Base-by-base conservation (phyloP, 2,888 invertebrate species). In the Drosophila leonis region DNA sequence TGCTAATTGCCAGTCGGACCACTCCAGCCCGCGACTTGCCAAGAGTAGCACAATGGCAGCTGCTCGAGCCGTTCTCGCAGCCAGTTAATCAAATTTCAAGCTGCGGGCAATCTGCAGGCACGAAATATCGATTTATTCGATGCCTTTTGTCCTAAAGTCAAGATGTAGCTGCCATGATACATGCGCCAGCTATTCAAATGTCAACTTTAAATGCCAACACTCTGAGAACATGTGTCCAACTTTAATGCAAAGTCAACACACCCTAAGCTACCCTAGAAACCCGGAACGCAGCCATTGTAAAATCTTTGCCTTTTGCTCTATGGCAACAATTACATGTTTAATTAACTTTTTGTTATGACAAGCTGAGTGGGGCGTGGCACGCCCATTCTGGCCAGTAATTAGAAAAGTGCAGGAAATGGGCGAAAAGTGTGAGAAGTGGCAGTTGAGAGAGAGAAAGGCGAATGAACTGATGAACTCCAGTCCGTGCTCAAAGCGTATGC, bases 321-420 rank as follows among this genome's bases (percentile, higher is more conserved):
- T 71, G 69, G 78, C 72, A 80, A 75, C 88, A 78, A 86, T 86
- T 88, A 84, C 81, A 88, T 86, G 86, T 88, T 88, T 88, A 88
- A 84, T 84, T 84, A 84, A 86, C 78, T 83, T 83, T 85, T 78
- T 83, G 85, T 88, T 83, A 82, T 85, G 85, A 82, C 85, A 75
- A 70, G 61, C 44, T 51, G 20, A 51, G 61, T 42, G 59, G 24
- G 56, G 52, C 35, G 60, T 35, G 20, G 4, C 56, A 37, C 56
- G 24, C 44, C 52, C 66, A 3, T 20, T 18, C 10, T 56, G 37
- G 27, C 15, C 52, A 51, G 51, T 72, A 66, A 72, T 72, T 66
- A 72, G 51, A 60, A 65, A 49, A 65, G 39, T 55, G 72, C 69
- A 68, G 24, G 4, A 56, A 41, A 48, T 15, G 18, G 13, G 18